phyloP scores from a whole-genome alignment of 2,888 invertebrate genomes.

The Bimastos eiseni region DNA sequence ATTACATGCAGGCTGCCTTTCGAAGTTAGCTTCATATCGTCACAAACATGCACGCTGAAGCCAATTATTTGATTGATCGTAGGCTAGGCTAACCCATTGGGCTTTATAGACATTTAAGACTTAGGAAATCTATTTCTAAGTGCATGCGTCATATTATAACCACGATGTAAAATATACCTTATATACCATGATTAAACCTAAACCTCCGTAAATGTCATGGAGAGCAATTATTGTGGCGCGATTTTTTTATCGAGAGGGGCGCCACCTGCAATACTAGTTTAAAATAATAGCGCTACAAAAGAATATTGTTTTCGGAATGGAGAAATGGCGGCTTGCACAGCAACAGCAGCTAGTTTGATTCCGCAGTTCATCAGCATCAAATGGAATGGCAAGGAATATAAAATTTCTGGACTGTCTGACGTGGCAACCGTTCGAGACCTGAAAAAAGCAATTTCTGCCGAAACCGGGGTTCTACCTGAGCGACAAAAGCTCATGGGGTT shows the following conservation, averaged over 20 bases:
- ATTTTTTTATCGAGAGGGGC: not conserved
- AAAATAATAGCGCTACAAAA: not conserved
- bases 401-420: slow-evolving; percentile 74
- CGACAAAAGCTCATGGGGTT: slow-evolving; percentile 90
- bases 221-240: not conserved
- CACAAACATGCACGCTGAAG: too few relatives aligned
- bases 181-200: not conserved
- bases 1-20: too few relatives aligned
- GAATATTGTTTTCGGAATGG: not conserved
- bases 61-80: too few relatives aligned
- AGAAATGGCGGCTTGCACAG: slow-evolving; percentile 15
- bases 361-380: slow-evolving; percentile 72
- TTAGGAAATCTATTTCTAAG: too few relatives aligned
- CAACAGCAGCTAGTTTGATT: not conserved
- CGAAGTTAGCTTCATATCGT: too few relatives aligned
- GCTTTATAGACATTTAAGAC: too few relatives aligned
- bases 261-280: not conserved
- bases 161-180: too few relatives aligned
- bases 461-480: slow-evolving; percentile 88
- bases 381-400: slow-evolving; percentile 90
- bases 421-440: slow-evolving; percentile 79
- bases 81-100: too few relatives aligned
- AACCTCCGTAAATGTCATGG: not conserved
- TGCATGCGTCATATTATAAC: too few relatives aligned
- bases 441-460: slow-evolving; percentile 81